These are phyloP conservation scores for Galaxea fascicularis DNA, from an alignment of 92 coral and sea anemone genomes.

Conservation along the genomic window DNA sequence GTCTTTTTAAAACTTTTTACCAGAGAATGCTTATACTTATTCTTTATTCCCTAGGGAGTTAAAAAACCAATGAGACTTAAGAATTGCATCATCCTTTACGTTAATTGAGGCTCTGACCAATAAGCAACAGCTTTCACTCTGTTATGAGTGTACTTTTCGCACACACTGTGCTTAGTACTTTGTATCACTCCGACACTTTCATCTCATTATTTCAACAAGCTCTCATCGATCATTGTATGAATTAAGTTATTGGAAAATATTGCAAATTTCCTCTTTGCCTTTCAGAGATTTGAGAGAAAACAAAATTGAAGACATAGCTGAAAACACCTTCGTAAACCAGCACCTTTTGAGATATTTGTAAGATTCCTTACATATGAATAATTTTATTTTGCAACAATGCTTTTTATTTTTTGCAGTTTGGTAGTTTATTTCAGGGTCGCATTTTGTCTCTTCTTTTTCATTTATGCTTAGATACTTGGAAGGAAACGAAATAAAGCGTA, in stretches of 20 bases:
- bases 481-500: slow-evolving; percentile 21
- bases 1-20: no score
- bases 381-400: neutral
- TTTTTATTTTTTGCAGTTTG: neutral
- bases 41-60: no score
- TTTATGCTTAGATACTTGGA: slow-evolving; percentile 28
- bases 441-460: no score
- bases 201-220: neutral
- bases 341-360: neutral
- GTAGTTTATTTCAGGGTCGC: neutral
- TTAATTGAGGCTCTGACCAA: no score
- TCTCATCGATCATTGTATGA: neutral
- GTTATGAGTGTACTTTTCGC: no score
- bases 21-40: no score
- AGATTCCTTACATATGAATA: neutral
- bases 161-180: no score
- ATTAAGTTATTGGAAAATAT: neutral
- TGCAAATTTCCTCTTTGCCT: neutral
- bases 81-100: no score
- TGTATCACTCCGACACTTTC: no score
- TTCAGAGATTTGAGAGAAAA: slow-evolving; percentile 29
- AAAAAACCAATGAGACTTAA: no score
- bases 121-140: no score
- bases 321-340: neutral
- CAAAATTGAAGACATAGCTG: neutral